These are phyloP conservation scores for Piscicola geometra DNA, from an alignment of 2,888 invertebrate genomes.

Conservation along the genomic window DNA sequence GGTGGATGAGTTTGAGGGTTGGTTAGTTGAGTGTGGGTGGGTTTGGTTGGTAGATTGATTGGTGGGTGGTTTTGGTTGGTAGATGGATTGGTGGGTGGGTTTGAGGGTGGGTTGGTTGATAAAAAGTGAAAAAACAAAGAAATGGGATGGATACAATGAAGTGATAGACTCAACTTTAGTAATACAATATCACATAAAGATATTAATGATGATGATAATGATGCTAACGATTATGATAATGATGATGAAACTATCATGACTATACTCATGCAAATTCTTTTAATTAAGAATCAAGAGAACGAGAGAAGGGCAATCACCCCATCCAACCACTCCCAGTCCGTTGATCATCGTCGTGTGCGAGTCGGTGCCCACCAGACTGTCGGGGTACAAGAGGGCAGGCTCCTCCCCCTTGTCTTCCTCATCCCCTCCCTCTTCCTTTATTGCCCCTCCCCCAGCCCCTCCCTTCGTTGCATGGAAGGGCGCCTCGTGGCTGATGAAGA, in stretches of 20 bases:
- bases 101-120: no score
- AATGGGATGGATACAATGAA: no score
- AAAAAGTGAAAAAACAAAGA: no score
- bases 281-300: not conserved
- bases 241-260: not conserved
- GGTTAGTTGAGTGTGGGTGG: no score
- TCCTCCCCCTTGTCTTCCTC: not conserved
- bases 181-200: not conserved
- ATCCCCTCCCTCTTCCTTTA: not conserved
- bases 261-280: no score
- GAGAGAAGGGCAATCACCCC: constrained; percentile 66
- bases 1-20: not conserved
- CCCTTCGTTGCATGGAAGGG: no score
- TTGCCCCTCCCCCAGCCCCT: no score
- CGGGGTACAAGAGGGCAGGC: constrained; percentile 70
- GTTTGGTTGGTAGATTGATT: no score
- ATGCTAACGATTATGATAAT: not conserved
- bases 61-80: not conserved
- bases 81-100: not conserved
- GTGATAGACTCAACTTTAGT: no score
- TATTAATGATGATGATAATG: constrained; percentile 3
- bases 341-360: constrained; percentile 99
- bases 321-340: constrained; percentile 89
- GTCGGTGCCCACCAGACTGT: constrained; percentile 93
- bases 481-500: constrained; percentile 62